Evolutionary conservation across 2,113 vertebrate genomes (phyloP).

Genomic region (Catharus bicknelli): DNA sequence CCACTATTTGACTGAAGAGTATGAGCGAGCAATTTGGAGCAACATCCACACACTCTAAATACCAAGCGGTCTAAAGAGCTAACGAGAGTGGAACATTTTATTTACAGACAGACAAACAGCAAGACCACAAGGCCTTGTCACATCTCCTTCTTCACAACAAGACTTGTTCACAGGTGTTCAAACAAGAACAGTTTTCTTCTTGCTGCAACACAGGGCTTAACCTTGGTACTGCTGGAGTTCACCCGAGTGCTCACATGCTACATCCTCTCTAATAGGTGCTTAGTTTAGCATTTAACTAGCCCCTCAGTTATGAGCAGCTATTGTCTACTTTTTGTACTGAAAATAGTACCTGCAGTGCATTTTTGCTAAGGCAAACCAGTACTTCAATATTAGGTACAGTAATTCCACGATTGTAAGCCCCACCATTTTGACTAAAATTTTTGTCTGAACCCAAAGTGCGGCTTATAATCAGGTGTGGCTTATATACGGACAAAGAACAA

Average conservation of each 20-base stretch:
- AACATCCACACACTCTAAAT: not conserved
- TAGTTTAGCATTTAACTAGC: not conserved
- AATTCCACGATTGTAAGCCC: too few species aligned
- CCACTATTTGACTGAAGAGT: not conserved
- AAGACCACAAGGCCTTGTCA: not conserved
- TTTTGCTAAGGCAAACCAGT: not conserved
- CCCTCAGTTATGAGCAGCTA: not conserved
- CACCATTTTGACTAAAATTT: too few species aligned
- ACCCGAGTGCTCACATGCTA: not conserved
- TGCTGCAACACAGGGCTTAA: not conserved
- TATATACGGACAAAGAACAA: too few species aligned
- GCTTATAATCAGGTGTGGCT: too few species aligned
- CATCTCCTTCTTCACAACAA: not conserved
- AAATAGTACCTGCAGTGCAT: not conserved
- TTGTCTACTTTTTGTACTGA: not conserved
- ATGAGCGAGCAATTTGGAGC: not conserved
- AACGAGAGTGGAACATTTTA: not conserved
- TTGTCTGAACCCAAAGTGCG: too few species aligned
- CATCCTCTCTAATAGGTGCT: not conserved
- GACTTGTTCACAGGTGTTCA: not conserved
- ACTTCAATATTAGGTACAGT: not conserved
- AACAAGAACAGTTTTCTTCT: not conserved
- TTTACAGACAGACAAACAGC: not conserved
- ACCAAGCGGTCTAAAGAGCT: too few species aligned
- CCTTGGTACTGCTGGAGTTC: not conserved